Evolutionary conservation across 2,113 vertebrate genomes (phyloP).

Genomic region (Macquaria australasica): DNA sequence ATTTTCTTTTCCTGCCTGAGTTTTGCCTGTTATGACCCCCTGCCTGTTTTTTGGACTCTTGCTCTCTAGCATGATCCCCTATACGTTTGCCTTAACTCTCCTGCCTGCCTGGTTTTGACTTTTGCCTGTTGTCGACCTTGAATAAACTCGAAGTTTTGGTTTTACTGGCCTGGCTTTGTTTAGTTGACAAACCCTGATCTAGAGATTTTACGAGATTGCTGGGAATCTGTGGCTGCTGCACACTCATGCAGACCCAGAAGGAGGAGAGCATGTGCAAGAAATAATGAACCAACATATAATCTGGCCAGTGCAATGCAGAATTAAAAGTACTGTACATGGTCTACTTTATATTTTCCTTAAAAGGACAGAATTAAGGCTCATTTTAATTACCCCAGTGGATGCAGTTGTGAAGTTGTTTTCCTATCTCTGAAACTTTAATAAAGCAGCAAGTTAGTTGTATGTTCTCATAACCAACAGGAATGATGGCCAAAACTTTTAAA

Average conservation of each 20-base stretch:
- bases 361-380: background rate
- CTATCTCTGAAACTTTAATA: slow-evolving; percentile 15
- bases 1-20: background rate
- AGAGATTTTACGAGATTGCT: background rate
- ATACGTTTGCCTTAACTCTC: background rate
- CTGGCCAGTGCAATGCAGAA: background rate
- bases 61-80: background rate
- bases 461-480: slow-evolving; percentile 13
- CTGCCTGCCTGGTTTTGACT: background rate
- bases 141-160: background rate
- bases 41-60: background rate
- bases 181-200: background rate
- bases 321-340: background rate
- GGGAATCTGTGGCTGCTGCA: background rate
- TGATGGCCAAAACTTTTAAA: slow-evolving; percentile 19
- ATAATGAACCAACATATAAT: background rate
- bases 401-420: background rate
- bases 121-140: background rate
- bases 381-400: background rate
- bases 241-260: background rate
- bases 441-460: slow-evolving; percentile 2
- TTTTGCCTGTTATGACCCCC: background rate
- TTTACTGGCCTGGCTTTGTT: background rate
- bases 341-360: background rate
- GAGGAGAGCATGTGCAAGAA: background rate